These are phyloP conservation scores for Ochotona curzoniae DNA, from an alignment of 2,113 vertebrate species.

Conservation along the genomic window DNA sequence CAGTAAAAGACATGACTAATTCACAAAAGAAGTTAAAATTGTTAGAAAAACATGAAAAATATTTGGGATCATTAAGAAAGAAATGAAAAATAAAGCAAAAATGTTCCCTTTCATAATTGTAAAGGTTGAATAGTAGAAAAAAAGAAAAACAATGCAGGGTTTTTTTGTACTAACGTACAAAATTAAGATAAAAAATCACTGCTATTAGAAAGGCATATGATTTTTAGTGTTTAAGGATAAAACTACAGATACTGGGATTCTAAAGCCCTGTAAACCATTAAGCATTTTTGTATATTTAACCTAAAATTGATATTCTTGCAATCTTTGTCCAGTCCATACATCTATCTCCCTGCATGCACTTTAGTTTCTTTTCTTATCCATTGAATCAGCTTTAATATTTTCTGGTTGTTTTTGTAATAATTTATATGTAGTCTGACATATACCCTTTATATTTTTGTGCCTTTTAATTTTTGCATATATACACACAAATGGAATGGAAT, in stretches of 20 bases:
- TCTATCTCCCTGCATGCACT: not conserved
- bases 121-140: too few species aligned
- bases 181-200: slow-evolving; percentile 9
- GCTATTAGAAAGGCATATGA: not conserved
- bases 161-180: too few species aligned
- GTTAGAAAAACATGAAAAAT: too few species aligned
- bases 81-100: too few species aligned
- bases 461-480: not conserved
- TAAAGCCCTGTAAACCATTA: not conserved
- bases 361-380: not conserved
- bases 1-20: too few species aligned
- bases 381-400: not conserved
- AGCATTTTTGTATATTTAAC: not conserved
- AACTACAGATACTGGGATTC: not conserved
- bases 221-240: not conserved
- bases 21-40: too few species aligned
- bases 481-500: too few species aligned
- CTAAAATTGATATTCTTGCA: not conserved
- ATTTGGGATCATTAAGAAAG: too few species aligned
- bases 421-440: slow-evolving; percentile 12
- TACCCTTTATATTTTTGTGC: not conserved
- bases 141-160: too few species aligned
- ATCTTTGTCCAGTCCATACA: not conserved
- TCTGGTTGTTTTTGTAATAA: not conserved
- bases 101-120: too few species aligned